These are phyloP conservation scores for Muscidifurax raptorellus DNA, from an alignment of 1,140 invertebrate species.

Conservation along the genomic window DNA sequence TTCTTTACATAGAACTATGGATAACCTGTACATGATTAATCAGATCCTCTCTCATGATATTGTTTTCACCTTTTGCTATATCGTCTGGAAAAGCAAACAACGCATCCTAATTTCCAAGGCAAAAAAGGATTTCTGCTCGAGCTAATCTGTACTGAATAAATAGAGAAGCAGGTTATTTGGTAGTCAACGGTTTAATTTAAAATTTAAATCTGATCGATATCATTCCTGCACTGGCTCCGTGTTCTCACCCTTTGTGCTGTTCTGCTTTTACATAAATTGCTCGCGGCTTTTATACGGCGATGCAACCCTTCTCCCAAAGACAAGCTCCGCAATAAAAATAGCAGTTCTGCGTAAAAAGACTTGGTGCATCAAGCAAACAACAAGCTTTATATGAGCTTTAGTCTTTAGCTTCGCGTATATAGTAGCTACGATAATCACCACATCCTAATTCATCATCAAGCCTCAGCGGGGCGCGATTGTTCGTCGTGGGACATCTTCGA, in stretches of 20 bases:
- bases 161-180: slow-evolving; percentile 36
- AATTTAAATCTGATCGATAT: slow-evolving; percentile 63
- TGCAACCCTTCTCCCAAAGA: not conserved
- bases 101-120: not conserved
- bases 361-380: too few relatives aligned
- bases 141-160: slow-evolving; percentile 23
- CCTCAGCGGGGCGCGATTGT: not conserved
- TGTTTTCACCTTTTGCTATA: not conserved
- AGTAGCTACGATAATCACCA: too few relatives aligned
- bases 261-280: slow-evolving; percentile 33
- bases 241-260: slow-evolving; percentile 45
- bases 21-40: not conserved
- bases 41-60: not conserved
- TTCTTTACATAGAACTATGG: not conserved
- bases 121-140: slow-evolving; percentile 7
- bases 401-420: not conserved
- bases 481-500: not conserved
- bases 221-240: slow-evolving; percentile 36
- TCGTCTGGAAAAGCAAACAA: not conserved
- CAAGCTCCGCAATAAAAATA: slow-evolving; percentile 8
- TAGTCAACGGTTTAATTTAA: slow-evolving; percentile 61
- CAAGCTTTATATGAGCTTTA: not conserved
- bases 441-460: slow-evolving; percentile 15
- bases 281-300: not conserved
- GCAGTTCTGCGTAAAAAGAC: not conserved